Percentiles rank a stretch among this genome's conserved stretches.
Evolutionary conservation across 2,888 invertebrate species (phyloP).

Genomic region (Noctua janthina): DNA sequence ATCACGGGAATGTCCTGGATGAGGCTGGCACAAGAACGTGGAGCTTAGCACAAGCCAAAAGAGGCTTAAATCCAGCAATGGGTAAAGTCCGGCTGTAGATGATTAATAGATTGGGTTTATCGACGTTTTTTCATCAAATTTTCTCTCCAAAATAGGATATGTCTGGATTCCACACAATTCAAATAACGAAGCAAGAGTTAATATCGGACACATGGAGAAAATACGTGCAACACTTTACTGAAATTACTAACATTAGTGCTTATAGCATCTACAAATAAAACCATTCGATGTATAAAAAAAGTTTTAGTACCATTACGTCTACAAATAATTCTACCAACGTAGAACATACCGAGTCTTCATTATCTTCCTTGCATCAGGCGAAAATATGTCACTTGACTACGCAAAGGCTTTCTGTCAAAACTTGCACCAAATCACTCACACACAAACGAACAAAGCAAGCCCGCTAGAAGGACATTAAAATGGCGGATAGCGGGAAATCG

Average conservation of each 20-base stretch:
- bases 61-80: too few relatives aligned
- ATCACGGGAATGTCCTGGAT: too few relatives aligned
- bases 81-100: too few relatives aligned
- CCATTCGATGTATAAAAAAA: background rate
- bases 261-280: background rate
- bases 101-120: background rate
- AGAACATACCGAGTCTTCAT: background rate
- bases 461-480: conserved; percentile 86
- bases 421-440: conserved; percentile 70
- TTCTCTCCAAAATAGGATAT: background rate
- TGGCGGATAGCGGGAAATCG: conserved; percentile 89
- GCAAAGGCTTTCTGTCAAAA: background rate
- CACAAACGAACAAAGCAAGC: conserved; percentile 68
- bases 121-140: background rate
- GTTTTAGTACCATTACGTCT: background rate
- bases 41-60: too few relatives aligned
- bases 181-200: background rate
- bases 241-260: background rate
- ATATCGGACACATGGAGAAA: background rate
- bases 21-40: too few relatives aligned
- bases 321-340: background rate
- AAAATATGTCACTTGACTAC: background rate
- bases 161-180: background rate
- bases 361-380: background rate
- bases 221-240: background rate